A percentile compares a stretch with the other conserved stretches of the same genome.
Conservation (phyloP, 1,140 invertebrate genomes). For the Sipha flava region DNA sequence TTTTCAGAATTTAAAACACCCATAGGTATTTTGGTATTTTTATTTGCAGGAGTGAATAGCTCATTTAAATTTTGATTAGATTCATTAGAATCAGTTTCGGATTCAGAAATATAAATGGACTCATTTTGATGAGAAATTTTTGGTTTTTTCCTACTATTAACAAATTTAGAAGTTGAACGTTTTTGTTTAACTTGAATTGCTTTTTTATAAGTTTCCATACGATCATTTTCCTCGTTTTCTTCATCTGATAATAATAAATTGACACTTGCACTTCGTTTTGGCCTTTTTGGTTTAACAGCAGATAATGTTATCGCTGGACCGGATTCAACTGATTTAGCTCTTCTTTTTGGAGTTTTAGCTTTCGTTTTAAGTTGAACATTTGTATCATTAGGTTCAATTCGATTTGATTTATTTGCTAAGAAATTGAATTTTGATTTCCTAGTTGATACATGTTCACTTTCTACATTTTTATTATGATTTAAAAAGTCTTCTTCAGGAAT, state of each 20-base stretch:
- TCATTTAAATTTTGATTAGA: not conserved
- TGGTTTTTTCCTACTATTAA: not conserved
- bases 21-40: not conserved
- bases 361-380: not conserved
- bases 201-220: not conserved
- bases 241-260: not conserved
- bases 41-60: not conserved
- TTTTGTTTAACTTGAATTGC: not conserved
- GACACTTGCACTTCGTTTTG: slow-evolving; percentile 1
- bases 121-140: not conserved
- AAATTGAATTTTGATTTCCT: slow-evolving; percentile 20
- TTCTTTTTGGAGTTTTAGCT: not conserved
- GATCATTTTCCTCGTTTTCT: not conserved
- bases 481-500: not conserved
- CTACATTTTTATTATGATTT: not conserved
- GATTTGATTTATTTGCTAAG: not conserved
- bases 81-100: not conserved
- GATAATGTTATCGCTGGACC: not conserved
- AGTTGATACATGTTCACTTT: not conserved
- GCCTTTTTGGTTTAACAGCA: not conserved
- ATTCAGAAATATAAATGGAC: not conserved
- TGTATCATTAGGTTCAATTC: too few relatives aligned
- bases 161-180: not conserved
- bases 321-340: not conserved
- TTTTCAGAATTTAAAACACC: not conserved